These are phyloP conservation scores for Caenorhabditis sp. DNA, from an alignment of 2,888 invertebrate species.

Conservation along the genomic window DNA sequence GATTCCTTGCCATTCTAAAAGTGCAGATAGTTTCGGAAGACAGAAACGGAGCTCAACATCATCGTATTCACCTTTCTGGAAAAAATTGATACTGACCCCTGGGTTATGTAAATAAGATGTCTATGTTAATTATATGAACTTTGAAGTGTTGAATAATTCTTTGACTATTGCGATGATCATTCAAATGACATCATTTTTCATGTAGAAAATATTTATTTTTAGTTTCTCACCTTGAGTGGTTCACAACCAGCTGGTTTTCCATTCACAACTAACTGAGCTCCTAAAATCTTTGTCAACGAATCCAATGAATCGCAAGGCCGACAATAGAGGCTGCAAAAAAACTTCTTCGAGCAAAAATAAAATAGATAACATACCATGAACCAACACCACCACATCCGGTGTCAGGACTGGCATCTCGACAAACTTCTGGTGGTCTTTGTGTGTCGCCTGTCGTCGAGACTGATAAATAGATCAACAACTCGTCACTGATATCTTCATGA, in stretches of 20 bases:
- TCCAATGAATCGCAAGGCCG: conserved; percentile 52
- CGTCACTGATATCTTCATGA: conserved; percentile 48
- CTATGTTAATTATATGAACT: too few species aligned
- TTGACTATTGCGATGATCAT: neutral
- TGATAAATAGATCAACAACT: conserved; percentile 49
- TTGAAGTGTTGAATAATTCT: too few species aligned
- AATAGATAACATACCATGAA: too few species aligned
- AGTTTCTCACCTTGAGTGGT: conserved; percentile 46
- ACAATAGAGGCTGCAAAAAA: conserved; percentile 52
- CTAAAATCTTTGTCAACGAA: conserved; percentile 41
- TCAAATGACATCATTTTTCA: neutral
- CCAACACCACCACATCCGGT: conserved; percentile 58
- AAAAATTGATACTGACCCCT: conserved; percentile 7
- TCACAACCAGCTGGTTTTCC: conserved; percentile 55
- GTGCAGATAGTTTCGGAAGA: conserved; percentile 60
- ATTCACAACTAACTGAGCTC: conserved; percentile 52
- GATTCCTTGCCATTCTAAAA: conserved; percentile 54
- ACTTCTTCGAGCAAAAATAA: too few species aligned
- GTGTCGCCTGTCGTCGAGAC: conserved; percentile 54
- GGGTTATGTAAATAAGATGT: too few species aligned
- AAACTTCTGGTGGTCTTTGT: conserved; percentile 49
- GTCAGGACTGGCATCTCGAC: conserved; percentile 42
- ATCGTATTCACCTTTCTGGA: conserved; percentile 63
- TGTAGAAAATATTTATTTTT: neutral
- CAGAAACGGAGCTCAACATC: conserved; percentile 66